Evolutionary conservation across 2,113 vertebrate genomes (phyloP).

Genomic region (Stigmatopora argus): DNA sequence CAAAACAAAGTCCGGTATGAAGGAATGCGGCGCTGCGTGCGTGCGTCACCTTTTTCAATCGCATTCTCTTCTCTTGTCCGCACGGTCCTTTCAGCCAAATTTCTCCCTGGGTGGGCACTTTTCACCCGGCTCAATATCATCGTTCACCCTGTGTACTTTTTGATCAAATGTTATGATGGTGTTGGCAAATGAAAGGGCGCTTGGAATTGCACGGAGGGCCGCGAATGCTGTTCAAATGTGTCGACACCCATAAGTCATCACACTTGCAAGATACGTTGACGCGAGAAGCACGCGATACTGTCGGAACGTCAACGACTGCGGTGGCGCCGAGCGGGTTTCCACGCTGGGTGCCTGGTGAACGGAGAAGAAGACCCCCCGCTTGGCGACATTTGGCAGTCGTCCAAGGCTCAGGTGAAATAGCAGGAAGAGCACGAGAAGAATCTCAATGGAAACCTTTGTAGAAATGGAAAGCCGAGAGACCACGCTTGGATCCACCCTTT

Average conservation of each 20-base stretch:
- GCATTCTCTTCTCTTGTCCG: slow-evolving; percentile 14
- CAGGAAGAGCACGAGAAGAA: slow-evolving; percentile 34
- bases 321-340: slow-evolving; percentile 17
- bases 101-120: slow-evolving; percentile 1
- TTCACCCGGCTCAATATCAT: slow-evolving; percentile 3
- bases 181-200: slow-evolving; percentile 2
- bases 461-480: slow-evolving; percentile 15
- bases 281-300: slow-evolving; percentile 18
- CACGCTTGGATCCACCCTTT: too few relatives aligned
- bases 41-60: slow-evolving; percentile 18
- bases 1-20: slow-evolving; percentile 4
- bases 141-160: background rate
- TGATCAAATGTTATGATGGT: slow-evolving; percentile 4
- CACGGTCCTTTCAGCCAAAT: slow-evolving; percentile 11
- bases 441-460: background rate
- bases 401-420: slow-evolving; percentile 46
- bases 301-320: slow-evolving; percentile 16
- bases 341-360: background rate
- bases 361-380: slow-evolving; percentile 5
- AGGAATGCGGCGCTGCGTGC: slow-evolving; percentile 23
- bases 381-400: slow-evolving; percentile 30
- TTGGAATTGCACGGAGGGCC: background rate
- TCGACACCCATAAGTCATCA: slow-evolving; percentile 10
- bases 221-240: slow-evolving; percentile 14
- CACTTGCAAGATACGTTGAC: background rate